Conservation (phyloP, 2,888 invertebrate species). For the Pandemis cinnamomeana region DNA sequence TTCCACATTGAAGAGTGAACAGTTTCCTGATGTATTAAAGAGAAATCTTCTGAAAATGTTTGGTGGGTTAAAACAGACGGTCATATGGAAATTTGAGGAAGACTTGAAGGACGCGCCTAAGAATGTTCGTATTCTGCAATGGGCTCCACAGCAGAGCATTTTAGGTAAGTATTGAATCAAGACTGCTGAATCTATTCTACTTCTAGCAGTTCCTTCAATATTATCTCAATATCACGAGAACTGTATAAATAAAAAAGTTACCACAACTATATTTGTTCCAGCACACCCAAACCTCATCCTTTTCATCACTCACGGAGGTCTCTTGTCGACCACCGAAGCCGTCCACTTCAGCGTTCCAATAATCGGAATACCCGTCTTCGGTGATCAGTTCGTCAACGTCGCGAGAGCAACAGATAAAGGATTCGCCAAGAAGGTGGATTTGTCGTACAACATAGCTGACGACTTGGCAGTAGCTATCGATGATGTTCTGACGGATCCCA, state of each 20-base stretch:
- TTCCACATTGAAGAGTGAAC: conserved; percentile 62
- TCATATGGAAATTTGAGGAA: conserved; percentile 77
- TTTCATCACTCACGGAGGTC: conserved; percentile 65
- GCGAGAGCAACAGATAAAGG: conserved; percentile 58
- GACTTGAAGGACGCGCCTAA: conserved; percentile 55
- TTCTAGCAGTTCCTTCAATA: no score
- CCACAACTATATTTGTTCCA: conserved; percentile 40
- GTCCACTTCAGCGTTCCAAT: conserved; percentile 61
- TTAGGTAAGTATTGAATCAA: conserved; percentile 51
- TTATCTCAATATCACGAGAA: no score
- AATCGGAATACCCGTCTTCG: conserved; percentile 64
- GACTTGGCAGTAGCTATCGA: conserved; percentile 56
- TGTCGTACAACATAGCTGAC: conserved; percentile 52
- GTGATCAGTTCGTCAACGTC: conserved; percentile 63
- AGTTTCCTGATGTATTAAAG: conserved; percentile 60
- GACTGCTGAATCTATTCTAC: background rate
- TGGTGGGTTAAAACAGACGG: conserved; percentile 67
- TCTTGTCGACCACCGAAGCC: conserved; percentile 61
- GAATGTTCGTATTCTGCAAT: conserved; percentile 69
- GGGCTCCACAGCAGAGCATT: conserved; percentile 71
- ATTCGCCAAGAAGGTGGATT: conserved; percentile 55
- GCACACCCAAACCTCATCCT: conserved; percentile 64
- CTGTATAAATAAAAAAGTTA: no score
- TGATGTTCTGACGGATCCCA: conserved; percentile 54
- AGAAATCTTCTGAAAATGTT: conserved; percentile 64